Evolutionary conservation across 1,140 invertebrate species (phyloP).

Genomic region (Andrena cerasifolii): DNA sequence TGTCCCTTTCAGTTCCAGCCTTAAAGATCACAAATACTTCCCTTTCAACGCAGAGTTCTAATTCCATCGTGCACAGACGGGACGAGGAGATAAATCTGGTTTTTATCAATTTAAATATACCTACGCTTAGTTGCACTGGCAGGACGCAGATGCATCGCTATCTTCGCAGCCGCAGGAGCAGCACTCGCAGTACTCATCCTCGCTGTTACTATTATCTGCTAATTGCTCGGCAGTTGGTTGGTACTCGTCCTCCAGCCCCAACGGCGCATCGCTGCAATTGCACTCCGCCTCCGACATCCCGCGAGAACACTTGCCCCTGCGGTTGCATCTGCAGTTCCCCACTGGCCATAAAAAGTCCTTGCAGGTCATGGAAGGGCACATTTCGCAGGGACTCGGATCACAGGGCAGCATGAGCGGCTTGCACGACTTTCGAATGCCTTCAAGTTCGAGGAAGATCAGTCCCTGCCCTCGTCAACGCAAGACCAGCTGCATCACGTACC

Average conservation of each 20-base stretch:
- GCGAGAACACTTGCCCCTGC: slow-evolving; percentile 38
- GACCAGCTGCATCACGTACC: not conserved
- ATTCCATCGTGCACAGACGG: not conserved
- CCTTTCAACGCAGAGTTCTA: not conserved
- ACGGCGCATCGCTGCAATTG: slow-evolving; percentile 19
- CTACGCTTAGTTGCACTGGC: slow-evolving; percentile 10
- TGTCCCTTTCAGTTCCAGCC: not conserved
- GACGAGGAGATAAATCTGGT: not conserved
- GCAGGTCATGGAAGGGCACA: slow-evolving; percentile 16
- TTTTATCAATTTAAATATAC: not conserved
- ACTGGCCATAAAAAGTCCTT: not conserved
- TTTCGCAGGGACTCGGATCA: slow-evolving; percentile 12
- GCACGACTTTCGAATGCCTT: slow-evolving; percentile 15
- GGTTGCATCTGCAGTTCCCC: slow-evolving; percentile 53
- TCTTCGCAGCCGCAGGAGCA: slow-evolving; percentile 57
- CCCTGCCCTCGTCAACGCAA: not conserved
- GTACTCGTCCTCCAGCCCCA: not conserved
- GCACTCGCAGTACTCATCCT: slow-evolving; percentile 72
- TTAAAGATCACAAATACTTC: not conserved
- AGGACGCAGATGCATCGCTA: slow-evolving; percentile 15
- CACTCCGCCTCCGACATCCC: slow-evolving; percentile 16
- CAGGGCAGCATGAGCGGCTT: not conserved
- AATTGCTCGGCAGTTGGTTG: not conserved
- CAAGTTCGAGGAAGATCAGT: not conserved
- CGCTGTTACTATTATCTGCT: slow-evolving; percentile 33